Evolutionary conservation across 2,113 vertebrate species (phyloP).

Genomic region (Catharus minimus): DNA sequence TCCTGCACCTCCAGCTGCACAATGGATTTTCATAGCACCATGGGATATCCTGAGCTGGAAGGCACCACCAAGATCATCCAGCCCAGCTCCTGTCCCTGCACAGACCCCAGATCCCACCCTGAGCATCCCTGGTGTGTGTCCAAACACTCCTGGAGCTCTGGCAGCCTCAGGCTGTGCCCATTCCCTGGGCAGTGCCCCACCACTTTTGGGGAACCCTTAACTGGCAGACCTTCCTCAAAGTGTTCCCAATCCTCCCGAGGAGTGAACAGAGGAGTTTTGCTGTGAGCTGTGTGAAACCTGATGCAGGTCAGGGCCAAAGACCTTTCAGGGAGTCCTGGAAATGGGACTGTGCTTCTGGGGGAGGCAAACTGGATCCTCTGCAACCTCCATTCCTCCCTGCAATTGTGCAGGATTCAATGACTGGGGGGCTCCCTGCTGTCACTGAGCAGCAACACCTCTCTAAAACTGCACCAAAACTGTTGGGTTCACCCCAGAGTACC

Average conservation of each 20-base stretch:
- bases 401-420: not conserved
- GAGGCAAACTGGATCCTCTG: not conserved
- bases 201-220: not conserved
- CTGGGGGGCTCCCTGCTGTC: not conserved
- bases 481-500: not conserved
- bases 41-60: accelerated
- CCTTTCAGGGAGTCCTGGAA: not conserved
- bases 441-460: not conserved
- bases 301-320: not conserved
- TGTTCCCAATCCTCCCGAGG: not conserved
- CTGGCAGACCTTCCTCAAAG: not conserved
- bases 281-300: not conserved
- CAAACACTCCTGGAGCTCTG: accelerated
- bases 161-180: accelerated
- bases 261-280: not conserved
- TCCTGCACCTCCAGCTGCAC: not conserved
- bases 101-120: not conserved
- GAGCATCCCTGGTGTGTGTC: not conserved
- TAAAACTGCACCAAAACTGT: not conserved
- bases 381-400: not conserved
- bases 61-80: not conserved
- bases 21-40: not conserved
- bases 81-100: not conserved
- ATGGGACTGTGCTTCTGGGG: not conserved
- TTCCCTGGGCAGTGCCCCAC: not conserved